Evolutionary conservation across 2,888 invertebrate species (phyloP).

Genomic region (Periphyllus acericola): DNA sequence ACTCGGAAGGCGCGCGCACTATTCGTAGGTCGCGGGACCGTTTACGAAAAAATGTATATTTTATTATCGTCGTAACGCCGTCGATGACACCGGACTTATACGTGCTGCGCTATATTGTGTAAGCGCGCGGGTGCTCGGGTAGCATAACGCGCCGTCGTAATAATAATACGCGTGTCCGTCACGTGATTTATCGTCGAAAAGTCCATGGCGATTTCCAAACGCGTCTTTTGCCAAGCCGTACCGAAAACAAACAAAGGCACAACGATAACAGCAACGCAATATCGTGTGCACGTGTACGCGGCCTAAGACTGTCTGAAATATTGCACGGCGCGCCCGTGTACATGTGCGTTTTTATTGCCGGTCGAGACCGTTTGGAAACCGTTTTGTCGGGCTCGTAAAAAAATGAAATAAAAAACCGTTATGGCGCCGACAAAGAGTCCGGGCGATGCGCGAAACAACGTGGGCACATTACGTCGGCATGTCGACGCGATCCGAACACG

Average conservation of each 20-base stretch:
- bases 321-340: neutral
- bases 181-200: neutral
- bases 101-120: no score
- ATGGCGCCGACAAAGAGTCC: no score
- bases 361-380: conserved; percentile 34
- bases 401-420: neutral
- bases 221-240: neutral
- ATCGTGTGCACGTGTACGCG: no score
- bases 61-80: neutral
- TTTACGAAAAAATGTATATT: neutral
- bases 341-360: neutral
- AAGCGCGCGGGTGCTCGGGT: no score
- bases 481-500: neutral
- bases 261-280: no score
- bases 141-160: no score
- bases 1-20: neutral
- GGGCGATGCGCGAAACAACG: neutral
- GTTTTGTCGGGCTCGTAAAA: conserved; percentile 26
- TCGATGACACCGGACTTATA: no score
- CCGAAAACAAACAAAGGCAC: no score
- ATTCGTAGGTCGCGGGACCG: neutral
- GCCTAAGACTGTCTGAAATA: conserved; percentile 16
- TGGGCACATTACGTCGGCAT: neutral
- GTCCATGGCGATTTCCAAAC: neutral
- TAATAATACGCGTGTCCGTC: neutral